Conservation (phyloP, 2,888 invertebrate genomes). For the Terebella lapidaria region DNA sequence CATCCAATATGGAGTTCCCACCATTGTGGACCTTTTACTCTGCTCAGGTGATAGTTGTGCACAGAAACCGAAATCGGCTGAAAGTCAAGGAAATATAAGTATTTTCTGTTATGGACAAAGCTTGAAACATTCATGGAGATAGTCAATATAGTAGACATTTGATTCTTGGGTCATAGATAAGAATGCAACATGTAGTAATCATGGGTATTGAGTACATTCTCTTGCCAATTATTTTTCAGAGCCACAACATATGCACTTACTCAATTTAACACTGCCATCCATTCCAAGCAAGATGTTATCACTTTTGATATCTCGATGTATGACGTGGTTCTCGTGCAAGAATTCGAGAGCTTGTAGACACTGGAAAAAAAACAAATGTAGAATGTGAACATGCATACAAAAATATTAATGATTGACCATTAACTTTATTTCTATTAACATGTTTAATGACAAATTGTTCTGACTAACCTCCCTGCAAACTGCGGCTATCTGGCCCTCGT, state of each 20-base stretch:
- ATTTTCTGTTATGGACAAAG: no score
- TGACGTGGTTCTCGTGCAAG: constrained; percentile 65
- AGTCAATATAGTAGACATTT: no score
- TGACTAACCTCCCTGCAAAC: constrained; percentile 70
- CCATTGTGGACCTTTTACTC: constrained; percentile 98
- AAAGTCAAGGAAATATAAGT: constrained; percentile 2
- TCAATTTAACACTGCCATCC: constrained; percentile 95
- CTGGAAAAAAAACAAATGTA: constrained; percentile 12
- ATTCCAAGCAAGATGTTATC: constrained; percentile 97
- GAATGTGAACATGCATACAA: no score
- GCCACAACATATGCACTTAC: no score
- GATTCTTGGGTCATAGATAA: no score
- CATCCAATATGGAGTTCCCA: constrained; percentile 77
- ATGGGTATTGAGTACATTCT: no score
- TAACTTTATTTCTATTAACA: not conserved
- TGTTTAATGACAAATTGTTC: no score
- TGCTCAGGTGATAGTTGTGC: constrained; percentile 99
- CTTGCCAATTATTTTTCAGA: no score
- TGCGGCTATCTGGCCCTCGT: constrained; percentile 98
- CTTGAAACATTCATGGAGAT: no score
- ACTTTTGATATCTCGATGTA: constrained; percentile 61
- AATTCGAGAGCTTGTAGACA: constrained; percentile 92
- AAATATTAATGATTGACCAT: not conserved
- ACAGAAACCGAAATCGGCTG: constrained; percentile 95
- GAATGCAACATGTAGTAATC: no score